phyloP scores from a whole-genome alignment of 2,888 invertebrate genomes.

The Dicyrtomina minuta region DNA sequence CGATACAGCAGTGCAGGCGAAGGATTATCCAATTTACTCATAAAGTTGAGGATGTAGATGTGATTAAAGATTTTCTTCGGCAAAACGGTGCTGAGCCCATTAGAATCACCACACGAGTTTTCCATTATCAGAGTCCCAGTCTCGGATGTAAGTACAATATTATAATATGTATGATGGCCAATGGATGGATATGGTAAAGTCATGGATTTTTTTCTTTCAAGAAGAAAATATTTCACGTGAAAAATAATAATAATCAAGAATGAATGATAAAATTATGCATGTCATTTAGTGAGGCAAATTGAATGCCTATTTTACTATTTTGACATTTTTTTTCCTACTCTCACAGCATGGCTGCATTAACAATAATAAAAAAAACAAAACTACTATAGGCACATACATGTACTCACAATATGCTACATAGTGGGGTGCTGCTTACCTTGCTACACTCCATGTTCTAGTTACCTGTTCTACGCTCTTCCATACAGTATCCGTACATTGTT shows the following conservation, averaged over 20 bases:
- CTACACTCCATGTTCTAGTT: too few relatives aligned
- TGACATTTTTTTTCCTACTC: slow-evolving; percentile 18
- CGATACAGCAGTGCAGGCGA: too few relatives aligned
- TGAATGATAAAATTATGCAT: slow-evolving; percentile 29
- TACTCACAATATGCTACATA: too few relatives aligned
- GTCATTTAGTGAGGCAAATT: slow-evolving; percentile 26
- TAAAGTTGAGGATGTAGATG: slow-evolving; percentile 8
- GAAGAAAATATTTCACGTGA: too few relatives aligned
- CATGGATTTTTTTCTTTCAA: not conserved
- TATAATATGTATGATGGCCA: too few relatives aligned
- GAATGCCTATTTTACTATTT: slow-evolving; percentile 21
- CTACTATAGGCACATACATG: too few relatives aligned
- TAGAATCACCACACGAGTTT: slow-evolving; percentile 43
- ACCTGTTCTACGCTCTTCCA: too few relatives aligned
- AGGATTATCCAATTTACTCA: slow-evolving; percentile 26
- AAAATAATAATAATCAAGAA: too few relatives aligned
- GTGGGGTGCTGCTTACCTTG: too few relatives aligned
- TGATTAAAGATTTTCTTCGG: slow-evolving; percentile 32
- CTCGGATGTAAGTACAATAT: not conserved
- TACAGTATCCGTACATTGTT: too few relatives aligned
- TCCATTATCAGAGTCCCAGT: slow-evolving; percentile 19
- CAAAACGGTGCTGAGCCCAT: slow-evolving; percentile 36
- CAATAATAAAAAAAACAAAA: too few relatives aligned
- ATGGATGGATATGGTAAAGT: too few relatives aligned
- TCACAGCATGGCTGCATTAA: slow-evolving; percentile 11